These are phyloP conservation scores for Zapornia atra DNA, from an alignment of 2,113 vertebrate species.

Conservation along the genomic window DNA sequence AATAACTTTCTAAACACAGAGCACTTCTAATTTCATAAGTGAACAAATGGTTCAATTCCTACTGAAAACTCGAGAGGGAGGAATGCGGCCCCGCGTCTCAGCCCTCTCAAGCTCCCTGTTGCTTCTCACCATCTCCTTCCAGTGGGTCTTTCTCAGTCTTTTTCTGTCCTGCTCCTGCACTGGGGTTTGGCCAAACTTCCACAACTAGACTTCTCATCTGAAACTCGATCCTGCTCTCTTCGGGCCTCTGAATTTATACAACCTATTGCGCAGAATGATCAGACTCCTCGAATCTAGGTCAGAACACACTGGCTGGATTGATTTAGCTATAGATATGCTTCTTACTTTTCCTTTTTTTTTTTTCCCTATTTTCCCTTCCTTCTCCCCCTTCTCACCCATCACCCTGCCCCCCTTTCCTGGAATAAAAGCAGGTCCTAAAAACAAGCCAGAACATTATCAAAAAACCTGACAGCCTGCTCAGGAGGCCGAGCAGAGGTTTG, in stretches of 20 bases:
- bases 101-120: background rate
- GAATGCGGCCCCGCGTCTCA: background rate
- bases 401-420: background rate
- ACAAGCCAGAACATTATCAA: constrained; percentile 43
- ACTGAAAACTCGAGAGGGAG: background rate
- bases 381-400: background rate
- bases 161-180: background rate
- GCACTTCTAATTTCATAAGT: constrained; percentile 15
- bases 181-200: constrained; percentile 43
- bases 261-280: constrained; percentile 43
- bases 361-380: background rate
- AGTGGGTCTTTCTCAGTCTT: background rate
- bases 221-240: constrained; percentile 54
- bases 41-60: constrained; percentile 51
- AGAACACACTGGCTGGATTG: constrained; percentile 55
- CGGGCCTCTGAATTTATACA: constrained; percentile 59
- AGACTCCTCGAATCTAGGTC: constrained; percentile 65
- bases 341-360: background rate
- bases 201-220: constrained; percentile 40
- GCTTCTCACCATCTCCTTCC: constrained; percentile 8
- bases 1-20: constrained; percentile 54
- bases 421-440: constrained; percentile 49
- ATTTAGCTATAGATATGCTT: constrained; percentile 51
- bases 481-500: constrained; percentile 44
- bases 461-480: constrained; percentile 31